phyloP scores from a whole-genome alignment of 1,140 invertebrate genomes.

The Pogonomyrmex californicus region DNA sequence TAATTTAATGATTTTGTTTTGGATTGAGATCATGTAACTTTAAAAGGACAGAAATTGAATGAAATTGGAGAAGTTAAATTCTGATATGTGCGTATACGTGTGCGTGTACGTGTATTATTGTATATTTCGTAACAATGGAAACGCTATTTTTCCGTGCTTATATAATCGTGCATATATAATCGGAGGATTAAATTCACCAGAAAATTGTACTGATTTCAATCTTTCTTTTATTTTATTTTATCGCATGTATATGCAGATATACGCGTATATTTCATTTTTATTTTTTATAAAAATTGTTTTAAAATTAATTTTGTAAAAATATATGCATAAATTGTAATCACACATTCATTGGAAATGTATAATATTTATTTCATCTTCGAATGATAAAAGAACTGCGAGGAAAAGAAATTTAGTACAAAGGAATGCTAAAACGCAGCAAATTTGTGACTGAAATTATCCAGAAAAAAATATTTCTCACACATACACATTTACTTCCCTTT shows the following conservation, averaged over 20 bases:
- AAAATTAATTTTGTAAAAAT: constrained; percentile 18
- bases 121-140: background rate
- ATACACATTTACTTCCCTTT: background rate
- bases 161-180: background rate
- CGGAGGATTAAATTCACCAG: background rate
- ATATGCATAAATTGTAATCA: background rate
- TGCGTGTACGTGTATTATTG: too few species aligned
- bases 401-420: background rate
- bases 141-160: background rate
- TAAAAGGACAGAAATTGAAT: background rate
- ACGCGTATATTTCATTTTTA: background rate
- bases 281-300: background rate
- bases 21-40: constrained; percentile 5
- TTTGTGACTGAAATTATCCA: background rate
- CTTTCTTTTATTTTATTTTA: background rate
- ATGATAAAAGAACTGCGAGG: background rate
- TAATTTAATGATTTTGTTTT: constrained; percentile 16
- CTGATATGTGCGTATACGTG: too few species aligned
- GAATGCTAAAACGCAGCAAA: background rate
- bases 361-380: background rate
- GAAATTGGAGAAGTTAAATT: too few species aligned
- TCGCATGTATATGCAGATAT: background rate
- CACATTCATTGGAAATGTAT: too few species aligned
- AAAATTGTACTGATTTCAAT: constrained; percentile 24
- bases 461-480: background rate